These are phyloP conservation scores for Leptinotarsa undecemlineata DNA, from an alignment of 1,140 invertebrate species.

Conservation along the genomic window DNA sequence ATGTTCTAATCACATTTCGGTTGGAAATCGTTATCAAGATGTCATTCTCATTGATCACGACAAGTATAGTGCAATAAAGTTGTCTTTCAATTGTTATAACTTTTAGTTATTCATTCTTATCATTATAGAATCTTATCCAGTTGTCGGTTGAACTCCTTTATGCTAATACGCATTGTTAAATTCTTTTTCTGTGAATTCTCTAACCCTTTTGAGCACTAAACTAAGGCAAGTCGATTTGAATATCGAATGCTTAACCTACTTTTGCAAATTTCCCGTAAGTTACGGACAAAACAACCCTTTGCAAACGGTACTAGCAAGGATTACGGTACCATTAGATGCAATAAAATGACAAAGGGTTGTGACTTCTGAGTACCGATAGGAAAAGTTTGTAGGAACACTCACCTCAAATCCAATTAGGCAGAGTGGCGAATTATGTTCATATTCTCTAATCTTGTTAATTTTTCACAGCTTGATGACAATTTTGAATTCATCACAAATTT, in stretches of 20 bases:
- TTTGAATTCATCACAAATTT: not conserved
- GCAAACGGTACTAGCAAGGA: not conserved
- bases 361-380: not conserved
- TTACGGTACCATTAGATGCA: conserved; percentile 3
- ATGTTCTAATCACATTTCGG: too few species aligned
- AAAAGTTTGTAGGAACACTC: not conserved
- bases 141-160: too few species aligned
- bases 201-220: not conserved
- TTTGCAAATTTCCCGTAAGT: conserved; percentile 2
- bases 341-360: not conserved
- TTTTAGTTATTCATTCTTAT: too few species aligned
- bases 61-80: too few species aligned
- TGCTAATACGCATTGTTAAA: not conserved
- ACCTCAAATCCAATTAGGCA: not conserved
- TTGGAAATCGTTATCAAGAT: too few species aligned
- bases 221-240: not conserved
- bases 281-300: not conserved
- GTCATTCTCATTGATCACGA: too few species aligned
- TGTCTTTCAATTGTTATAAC: too few species aligned
- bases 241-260: not conserved
- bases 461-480: not conserved
- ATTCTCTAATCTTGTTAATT: not conserved
- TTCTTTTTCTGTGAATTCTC: not conserved
- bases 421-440: not conserved
- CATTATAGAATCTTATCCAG: too few species aligned